Evolutionary conservation across 2,113 vertebrate species (phyloP), one percentile per base, ranked within the genome.

Genomic region (Festucalex cinctus): DNA sequence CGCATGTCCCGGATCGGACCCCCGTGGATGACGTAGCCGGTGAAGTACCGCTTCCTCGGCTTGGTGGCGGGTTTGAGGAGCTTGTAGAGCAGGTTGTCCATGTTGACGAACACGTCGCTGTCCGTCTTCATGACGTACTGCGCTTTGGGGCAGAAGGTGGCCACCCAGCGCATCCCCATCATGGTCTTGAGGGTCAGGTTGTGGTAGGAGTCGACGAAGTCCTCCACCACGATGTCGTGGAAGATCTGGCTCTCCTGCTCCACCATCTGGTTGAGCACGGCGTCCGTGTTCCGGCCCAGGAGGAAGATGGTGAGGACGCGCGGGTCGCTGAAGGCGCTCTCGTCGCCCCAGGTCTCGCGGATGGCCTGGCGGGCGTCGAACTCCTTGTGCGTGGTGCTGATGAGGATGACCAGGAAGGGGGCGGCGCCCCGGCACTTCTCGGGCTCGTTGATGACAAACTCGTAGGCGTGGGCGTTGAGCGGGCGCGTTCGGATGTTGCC

Each of bases 111-210:
- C 90, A 99, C 98, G 87, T 99, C 97, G 32, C 96, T 98, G 92
- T 99, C 97, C 6, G 97, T 99, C 90, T 99, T 99, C 97, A 99
- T 95, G 81, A 99, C 89, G 0, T 99, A 99, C 85, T 98, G 96
- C 41, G 97, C 97, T 88, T 96, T 96, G 77, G 96, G 94, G 86
- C 97, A 99, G 88, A 94, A 98, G 0, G 93, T 98, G 39, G 96
- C 93, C 74, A 98, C 93, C 97, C 97, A 99, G 70, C 95, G 94
- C 96, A 99, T 96, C 9, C 97, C 97, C 97, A 99, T 99, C 79
- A 99, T 46, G 0, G 97, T 99, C 90, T 99, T 99, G 60, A 99
- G 93, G 54, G 97, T 99, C 26, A 99, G 94, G 80, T 99, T 99
- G 85, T 98, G 96, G 77, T 99, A 99, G 20, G 96, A 98, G 77